Evolutionary conservation across 2,113 vertebrate genomes (phyloP), one percentile per base, ranked within the genome.

Genomic region (Mohoua ochrocephala): DNA sequence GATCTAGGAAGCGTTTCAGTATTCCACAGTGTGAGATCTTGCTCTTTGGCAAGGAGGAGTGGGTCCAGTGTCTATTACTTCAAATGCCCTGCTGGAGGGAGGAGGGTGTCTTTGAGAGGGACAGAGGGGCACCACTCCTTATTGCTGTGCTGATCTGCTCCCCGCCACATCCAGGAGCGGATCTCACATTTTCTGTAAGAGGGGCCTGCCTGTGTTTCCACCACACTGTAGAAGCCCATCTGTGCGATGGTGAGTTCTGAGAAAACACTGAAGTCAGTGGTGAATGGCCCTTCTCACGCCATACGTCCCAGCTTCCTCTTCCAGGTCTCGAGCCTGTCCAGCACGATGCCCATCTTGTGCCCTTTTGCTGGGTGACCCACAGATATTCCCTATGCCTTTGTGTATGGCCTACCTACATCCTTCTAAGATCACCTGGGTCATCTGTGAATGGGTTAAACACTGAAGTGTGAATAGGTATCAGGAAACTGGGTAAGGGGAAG

Each of bases 341-440:
- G 22, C 52, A 31, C 8, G 16, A 21, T 63, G 57, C 17, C 35
- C 8, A 28, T 28, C 44, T 56, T 44, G 6, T 21, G 33, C 12
- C 41, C 0, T 0, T 59, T 42, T 54, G 11, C 42, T 56, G 52
- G 10, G 10, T 67, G 13, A 47, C 24, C 13, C 31, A 28, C 28
- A 74, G 31, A 31, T 54, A 60, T 61, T 93, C 57, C 42, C 16
- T 27, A 0, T 39, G 28, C 23, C 26, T 61, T 61, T 28, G 5
- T 19, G 13, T 28, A 53, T 83, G 28, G 35, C 26, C 33, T 20
- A 45, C 26, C 26, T 57, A 31, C 21, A 24, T 39, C 54, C 20
- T 74, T 81, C 42, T 31, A 35, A 74, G 39, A 21, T 77, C 44
- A 23, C 39, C 16, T 52, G 27, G 50, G 42, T 11, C 35, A 70